A percentile compares a stretch with the other conserved stretches of the same genome.
These are phyloP conservation scores for Pseudoips prasinana DNA, from an alignment of 2,888 invertebrate genomes.

Conservation along the genomic window DNA sequence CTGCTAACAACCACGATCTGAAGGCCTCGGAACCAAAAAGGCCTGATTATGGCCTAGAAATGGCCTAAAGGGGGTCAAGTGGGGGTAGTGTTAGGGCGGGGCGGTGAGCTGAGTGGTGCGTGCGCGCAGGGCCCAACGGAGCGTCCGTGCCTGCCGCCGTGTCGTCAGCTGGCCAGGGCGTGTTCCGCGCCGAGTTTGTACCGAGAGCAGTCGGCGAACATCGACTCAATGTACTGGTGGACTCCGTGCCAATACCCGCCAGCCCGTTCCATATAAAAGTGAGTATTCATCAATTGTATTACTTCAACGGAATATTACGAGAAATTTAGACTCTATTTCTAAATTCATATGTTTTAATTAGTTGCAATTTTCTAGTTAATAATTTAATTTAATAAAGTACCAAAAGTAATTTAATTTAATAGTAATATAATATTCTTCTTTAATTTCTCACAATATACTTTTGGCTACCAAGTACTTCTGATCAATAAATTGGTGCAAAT, in stretches of 20 bases:
- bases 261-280: constrained; percentile 96
- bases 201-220: constrained; percentile 96
- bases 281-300: no score
- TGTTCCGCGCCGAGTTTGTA: constrained; percentile 95
- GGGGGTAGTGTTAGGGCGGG: constrained; percentile 58
- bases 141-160: constrained; percentile 95
- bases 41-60: not conserved
- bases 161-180: constrained; percentile 90
- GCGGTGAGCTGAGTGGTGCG: constrained; percentile 66
- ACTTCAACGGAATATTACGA: no score
- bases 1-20: constrained; percentile 60
- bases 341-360: no score
- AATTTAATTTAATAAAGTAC: not conserved
- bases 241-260: constrained; percentile 91
- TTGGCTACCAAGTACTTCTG: no score
- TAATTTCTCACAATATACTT: no score
- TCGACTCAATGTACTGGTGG: constrained; percentile 92
- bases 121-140: constrained; percentile 92
- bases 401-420: not conserved
- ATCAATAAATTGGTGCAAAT: no score
- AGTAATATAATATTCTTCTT: no score
- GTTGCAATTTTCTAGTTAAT: not conserved
- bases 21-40: constrained; percentile 2
- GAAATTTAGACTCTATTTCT: no score
- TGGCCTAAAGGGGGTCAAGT: constrained; percentile 5